phyloP scores from a whole-genome alignment of 2,888 invertebrate species.

The Tholera decimalis region DNA sequence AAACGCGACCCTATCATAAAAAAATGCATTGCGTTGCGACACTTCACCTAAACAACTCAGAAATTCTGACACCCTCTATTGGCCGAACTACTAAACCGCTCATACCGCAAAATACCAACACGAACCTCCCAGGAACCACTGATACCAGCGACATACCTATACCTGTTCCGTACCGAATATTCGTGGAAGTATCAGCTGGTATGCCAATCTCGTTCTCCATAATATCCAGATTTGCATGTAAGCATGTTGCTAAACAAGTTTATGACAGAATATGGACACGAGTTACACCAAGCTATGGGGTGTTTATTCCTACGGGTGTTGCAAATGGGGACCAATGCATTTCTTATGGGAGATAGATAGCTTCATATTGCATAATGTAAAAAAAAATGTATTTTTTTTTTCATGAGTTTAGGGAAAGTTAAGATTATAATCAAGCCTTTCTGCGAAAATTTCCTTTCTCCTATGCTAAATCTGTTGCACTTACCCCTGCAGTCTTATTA shows the following conservation, averaged over 20 bases:
- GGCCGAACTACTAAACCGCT: no score
- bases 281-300: not conserved
- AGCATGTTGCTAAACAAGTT: conserved; percentile 41
- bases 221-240: conserved; percentile 47
- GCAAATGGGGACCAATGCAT: conserved; percentile 5
- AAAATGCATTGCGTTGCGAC: no score
- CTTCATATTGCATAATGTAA: conserved; percentile 3
- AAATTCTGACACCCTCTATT: not conserved
- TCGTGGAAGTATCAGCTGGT: conserved; percentile 17
- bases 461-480: not conserved
- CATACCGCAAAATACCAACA: conserved; percentile 22
- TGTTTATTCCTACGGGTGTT: conserved; percentile 18
- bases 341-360: conserved; percentile 8
- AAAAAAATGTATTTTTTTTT: not conserved
- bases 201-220: conserved; percentile 19
- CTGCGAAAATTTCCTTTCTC: not conserved
- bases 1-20: no score
- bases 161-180: conserved; percentile 16
- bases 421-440: not conserved
- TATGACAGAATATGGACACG: conserved; percentile 17
- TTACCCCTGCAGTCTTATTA: not conserved
- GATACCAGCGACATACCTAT: conserved; percentile 29
- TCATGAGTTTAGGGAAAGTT: not conserved
- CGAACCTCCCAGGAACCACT: conserved; percentile 13
- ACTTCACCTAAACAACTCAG: not conserved